These are phyloP conservation scores for Heliconius nattereri DNA, from an alignment of 1,140 invertebrate genomes.

Conservation along the genomic window DNA sequence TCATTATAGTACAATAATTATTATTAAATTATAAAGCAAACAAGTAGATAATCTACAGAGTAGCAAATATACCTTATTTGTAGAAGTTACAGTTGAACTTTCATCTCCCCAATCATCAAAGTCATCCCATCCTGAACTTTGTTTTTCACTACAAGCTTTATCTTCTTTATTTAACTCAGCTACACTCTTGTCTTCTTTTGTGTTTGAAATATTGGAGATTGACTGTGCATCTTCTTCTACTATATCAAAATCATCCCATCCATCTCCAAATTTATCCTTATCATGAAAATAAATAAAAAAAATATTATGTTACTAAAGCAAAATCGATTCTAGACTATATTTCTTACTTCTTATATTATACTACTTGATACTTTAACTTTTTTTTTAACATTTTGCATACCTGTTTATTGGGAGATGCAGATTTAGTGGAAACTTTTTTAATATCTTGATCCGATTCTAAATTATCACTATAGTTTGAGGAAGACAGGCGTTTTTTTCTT, in stretches of 20 bases:
- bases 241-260: slow-evolving; percentile 83
- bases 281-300: not conserved
- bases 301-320: not conserved
- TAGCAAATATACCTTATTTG: slow-evolving; percentile 20
- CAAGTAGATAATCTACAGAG: not conserved
- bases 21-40: not conserved
- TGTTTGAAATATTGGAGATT: not conserved
- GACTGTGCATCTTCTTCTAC: slow-evolving; percentile 71
- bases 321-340: not conserved
- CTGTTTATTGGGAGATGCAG: slow-evolving; percentile 34
- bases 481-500: slow-evolving; percentile 66
- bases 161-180: slow-evolving; percentile 23
- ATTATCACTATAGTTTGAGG: slow-evolving; percentile 73
- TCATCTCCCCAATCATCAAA: slow-evolving; percentile 80
- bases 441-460: slow-evolving; percentile 56
- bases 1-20: no score
- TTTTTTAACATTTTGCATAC: slow-evolving; percentile 36
- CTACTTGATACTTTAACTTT: not conserved
- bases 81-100: not conserved
- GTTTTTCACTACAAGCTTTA: slow-evolving; percentile 26
- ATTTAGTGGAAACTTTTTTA: slow-evolving; percentile 33
- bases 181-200: slow-evolving; percentile 19
- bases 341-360: not conserved
- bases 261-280: slow-evolving; percentile 57
- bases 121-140: slow-evolving; percentile 81